Conservation (phyloP, 2,888 invertebrate species). For the Branchipolynoe longqiensis region DNA sequence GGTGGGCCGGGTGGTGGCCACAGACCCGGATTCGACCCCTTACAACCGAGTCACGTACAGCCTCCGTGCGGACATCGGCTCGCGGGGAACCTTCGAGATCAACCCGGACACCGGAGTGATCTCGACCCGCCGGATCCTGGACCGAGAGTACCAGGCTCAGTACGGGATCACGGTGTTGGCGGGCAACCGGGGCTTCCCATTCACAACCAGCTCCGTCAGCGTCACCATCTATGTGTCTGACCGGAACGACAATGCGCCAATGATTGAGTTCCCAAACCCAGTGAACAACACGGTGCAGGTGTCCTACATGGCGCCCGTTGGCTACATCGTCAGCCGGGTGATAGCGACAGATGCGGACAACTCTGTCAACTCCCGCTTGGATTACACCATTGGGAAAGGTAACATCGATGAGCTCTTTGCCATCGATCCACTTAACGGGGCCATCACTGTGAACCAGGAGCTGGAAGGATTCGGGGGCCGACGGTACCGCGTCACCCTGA, state of each 20-base stretch:
- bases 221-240: constrained; percentile 59
- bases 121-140: constrained; percentile 88
- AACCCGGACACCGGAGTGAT: constrained; percentile 92
- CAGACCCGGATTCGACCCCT: constrained; percentile 63
- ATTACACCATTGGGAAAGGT: constrained; percentile 59
- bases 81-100: constrained; percentile 89
- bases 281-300: constrained; percentile 58
- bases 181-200: constrained; percentile 63
- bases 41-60: constrained; percentile 62
- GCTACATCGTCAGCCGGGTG: constrained; percentile 59
- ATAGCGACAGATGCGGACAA: constrained; percentile 60
- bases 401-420: constrained; percentile 59
- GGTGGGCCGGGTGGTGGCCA: constrained; percentile 65
- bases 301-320: constrained; percentile 55
- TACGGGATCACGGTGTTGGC: constrained; percentile 66
- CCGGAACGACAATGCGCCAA: constrained; percentile 63
- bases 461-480: constrained; percentile 33
- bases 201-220: constrained; percentile 58
- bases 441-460: constrained; percentile 60
- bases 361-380: constrained; percentile 59
- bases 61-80: constrained; percentile 46
- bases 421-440: constrained; percentile 62
- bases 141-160: constrained; percentile 64
- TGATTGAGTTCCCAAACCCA: constrained; percentile 59
- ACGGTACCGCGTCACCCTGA: constrained; percentile 58